phyloP scores from a whole-genome alignment of 2,113 vertebrate genomes.

The Hydrochoerus hydrochaeris region DNA sequence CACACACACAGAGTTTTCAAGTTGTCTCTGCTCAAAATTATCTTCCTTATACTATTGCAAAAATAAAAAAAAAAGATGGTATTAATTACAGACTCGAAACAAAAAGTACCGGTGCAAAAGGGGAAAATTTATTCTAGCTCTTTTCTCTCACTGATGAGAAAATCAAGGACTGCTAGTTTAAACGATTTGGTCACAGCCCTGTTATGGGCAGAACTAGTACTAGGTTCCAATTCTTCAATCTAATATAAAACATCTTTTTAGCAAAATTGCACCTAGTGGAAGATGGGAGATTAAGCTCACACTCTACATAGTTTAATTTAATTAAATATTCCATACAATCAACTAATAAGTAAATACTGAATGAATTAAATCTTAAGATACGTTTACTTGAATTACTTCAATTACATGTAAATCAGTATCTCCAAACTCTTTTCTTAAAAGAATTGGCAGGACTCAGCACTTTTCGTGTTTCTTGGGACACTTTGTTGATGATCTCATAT shows the following conservation, averaged over 20 bases:
- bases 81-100: constrained; percentile 24
- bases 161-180: background rate
- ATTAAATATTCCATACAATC: background rate
- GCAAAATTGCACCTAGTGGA: background rate
- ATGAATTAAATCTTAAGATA: background rate
- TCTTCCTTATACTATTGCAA: background rate
- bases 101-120: background rate
- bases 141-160: background rate
- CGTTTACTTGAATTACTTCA: background rate
- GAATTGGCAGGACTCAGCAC: background rate
- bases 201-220: background rate
- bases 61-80: constrained; percentile 1
- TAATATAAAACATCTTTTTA: background rate
- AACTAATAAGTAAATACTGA: background rate
- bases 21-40: background rate
- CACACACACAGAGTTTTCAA: background rate
- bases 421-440: background rate
- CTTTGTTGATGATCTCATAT: background rate
- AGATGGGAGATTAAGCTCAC: background rate
- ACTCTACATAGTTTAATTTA: background rate
- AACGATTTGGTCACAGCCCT: background rate
- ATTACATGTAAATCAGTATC: background rate
- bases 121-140: background rate
- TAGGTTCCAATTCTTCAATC: background rate
- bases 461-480: background rate